A percentile compares a stretch with the other conserved stretches of the same genome.
Evolutionary conservation across 1,140 invertebrate genomes (phyloP).

Genomic region (Pseudomyrmex gracilis): DNA sequence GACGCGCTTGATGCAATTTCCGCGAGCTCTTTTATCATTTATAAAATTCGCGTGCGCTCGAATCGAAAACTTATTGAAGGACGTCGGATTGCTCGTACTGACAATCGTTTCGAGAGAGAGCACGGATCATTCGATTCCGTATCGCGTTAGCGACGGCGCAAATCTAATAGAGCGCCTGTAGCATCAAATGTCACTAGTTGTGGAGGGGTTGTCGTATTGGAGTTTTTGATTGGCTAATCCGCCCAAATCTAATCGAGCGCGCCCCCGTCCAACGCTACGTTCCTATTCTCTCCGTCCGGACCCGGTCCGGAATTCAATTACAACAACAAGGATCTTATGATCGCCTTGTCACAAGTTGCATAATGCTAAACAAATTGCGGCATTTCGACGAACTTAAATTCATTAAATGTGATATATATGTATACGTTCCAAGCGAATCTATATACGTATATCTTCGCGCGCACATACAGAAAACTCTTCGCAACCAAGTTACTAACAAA

Average conservation of each 20-base stretch:
- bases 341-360: constrained; percentile 39
- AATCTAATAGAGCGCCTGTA: constrained; percentile 84
- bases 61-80: constrained; percentile 51
- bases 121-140: constrained; percentile 83
- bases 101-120: constrained; percentile 79
- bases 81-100: constrained; percentile 55
- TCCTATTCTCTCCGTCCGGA: constrained; percentile 55
- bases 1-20: constrained; percentile 4
- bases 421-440: too few species aligned
- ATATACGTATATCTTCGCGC: too few species aligned
- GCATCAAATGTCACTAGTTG: constrained; percentile 84
- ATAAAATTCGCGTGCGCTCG: constrained; percentile 32
- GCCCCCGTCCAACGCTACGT: constrained; percentile 55
- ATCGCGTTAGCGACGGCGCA: constrained; percentile 83
- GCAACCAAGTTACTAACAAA: background rate
- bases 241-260: constrained; percentile 84
- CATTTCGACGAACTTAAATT: background rate
- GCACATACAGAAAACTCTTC: background rate
- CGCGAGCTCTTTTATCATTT: background rate
- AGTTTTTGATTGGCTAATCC: constrained; percentile 86
- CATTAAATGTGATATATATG: too few species aligned
- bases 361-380: constrained; percentile 22
- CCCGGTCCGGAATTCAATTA: constrained; percentile 72
- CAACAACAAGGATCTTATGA: constrained; percentile 67
- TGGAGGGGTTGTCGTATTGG: constrained; percentile 81